Percentiles rank a stretch among this genome's conserved stretches.
These are phyloP conservation scores for Hyperoplus lanceolatus DNA, from an alignment of 2,797 vertebrate species.

Conservation along the genomic window DNA sequence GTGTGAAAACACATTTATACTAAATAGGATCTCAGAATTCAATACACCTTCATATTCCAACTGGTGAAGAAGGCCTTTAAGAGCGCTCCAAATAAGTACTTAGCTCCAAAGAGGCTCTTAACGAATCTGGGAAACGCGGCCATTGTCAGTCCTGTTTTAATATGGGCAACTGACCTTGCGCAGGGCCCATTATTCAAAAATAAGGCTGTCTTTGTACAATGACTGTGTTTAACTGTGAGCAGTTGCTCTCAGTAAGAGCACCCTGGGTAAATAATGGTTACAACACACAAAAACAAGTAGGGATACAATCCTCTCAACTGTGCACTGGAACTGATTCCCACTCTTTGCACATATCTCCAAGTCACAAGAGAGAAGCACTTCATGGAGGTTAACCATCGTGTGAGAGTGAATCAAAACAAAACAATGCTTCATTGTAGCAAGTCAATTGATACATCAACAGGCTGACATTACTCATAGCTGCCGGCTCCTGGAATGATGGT, in stretches of 20 bases:
- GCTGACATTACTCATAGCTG: background rate
- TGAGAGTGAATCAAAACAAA: conserved; percentile 27
- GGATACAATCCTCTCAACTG: conserved; percentile 13
- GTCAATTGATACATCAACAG: conserved; percentile 24
- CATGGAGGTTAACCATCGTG: background rate
- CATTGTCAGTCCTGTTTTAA: no score
- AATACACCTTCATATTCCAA: no score
- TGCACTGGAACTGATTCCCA: background rate
- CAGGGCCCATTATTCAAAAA: background rate
- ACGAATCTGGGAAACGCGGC: no score
- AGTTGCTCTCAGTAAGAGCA: background rate
- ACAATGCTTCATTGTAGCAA: conserved; percentile 28
- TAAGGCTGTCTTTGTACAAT: background rate
- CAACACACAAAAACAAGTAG: background rate
- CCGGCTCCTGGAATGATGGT: no score
- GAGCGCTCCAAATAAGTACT: no score
- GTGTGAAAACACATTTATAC: conserved; percentile 10
- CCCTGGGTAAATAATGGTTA: background rate
- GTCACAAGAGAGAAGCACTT: conserved; percentile 7
- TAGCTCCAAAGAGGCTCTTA: no score
- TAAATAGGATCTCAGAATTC: no score
- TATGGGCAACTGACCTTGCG: background rate
- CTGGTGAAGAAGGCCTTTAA: no score
- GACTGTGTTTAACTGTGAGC: background rate
- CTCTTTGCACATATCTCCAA: background rate